Percentiles rank a stretch among this genome's conserved stretches.
Evolutionary conservation across 92 coral and sea anemone genomes (phyloP).

Genomic region (Epizoanthus ramosus): DNA sequence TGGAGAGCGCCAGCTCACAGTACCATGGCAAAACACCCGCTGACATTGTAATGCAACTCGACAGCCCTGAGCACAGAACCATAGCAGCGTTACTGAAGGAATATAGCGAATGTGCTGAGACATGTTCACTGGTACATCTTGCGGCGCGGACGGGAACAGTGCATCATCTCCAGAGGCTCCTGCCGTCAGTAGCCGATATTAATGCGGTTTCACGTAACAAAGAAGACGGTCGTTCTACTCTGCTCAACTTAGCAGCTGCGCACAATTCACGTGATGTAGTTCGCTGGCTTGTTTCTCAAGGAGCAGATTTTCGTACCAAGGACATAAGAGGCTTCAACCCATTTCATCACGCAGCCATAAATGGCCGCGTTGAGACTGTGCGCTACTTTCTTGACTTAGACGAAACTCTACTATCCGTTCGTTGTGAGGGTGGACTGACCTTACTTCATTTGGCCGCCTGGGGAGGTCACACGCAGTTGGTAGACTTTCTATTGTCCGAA

Average conservation of each 20-base stretch:
- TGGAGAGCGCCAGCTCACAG: slow-evolving; percentile 5
- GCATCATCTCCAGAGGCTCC: background rate
- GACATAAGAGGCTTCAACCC: slow-evolving; percentile 24
- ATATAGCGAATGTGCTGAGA: background rate
- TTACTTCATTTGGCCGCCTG: slow-evolving; percentile 28
- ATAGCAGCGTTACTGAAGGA: background rate
- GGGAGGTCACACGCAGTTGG: slow-evolving; percentile 20
- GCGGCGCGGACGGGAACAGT: slow-evolving; percentile 18
- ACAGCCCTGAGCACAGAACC: slow-evolving; percentile 3
- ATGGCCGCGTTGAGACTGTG: slow-evolving; percentile 35
- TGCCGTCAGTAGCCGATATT: background rate
- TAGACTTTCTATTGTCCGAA: background rate
- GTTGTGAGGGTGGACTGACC: slow-evolving; percentile 34
- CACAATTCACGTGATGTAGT: slow-evolving; percentile 23
- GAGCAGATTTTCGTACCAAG: slow-evolving; percentile 16
- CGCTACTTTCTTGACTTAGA: slow-evolving; percentile 20
- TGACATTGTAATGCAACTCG: slow-evolving; percentile 12
- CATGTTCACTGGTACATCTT: slow-evolving; percentile 9
- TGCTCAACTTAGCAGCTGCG: slow-evolving; percentile 16
- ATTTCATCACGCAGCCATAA: slow-evolving; percentile 17
- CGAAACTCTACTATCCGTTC: slow-evolving; percentile 1
- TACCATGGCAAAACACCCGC: slow-evolving; percentile 11
- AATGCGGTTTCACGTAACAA: slow-evolving; percentile 15
- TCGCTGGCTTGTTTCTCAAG: slow-evolving; percentile 22
- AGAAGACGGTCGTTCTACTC: slow-evolving; percentile 27